Evolutionary conservation across 2,797 vertebrate genomes (phyloP), one percentile per base, ranked within the genome.

Genomic region (Chrysocyon brachyurus): DNA sequence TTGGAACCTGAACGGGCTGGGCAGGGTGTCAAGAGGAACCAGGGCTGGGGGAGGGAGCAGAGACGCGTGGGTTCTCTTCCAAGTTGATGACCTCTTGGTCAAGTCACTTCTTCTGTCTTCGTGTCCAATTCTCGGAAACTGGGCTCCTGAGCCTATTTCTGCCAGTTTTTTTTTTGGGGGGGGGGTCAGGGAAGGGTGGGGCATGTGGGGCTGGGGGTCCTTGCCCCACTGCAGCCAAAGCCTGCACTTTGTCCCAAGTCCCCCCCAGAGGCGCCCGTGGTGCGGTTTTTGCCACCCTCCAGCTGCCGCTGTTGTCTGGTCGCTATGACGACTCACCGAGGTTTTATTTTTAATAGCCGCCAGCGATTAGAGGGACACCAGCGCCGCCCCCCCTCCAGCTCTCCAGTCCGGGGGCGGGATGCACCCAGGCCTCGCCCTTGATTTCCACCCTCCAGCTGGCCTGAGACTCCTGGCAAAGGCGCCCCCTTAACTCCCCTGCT

Each of bases 281-380:
- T 61, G 46, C 21, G 24, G 83, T 95, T 98, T 84, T 85, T 86
- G 90, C 97, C 98, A 98, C 97, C 96, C 93, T 96, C 98, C 85
- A 95, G 90, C 90, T 40, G 95, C 79, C 79, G 88, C 97, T 98
- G 98, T 98, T 98, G 97, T 98, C 96, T 96, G 97, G 98, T 98
- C 98, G 97, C 98, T 98, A 99, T 98, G 99, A 96, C 98, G 98
- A 98, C 98, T 36, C 85, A 94, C 97, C 21, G 0, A 85, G 86
- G 93, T 97, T 98, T 97, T 98, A 98, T 98, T 98, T 98, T 98
- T 98, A 98, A 98, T 97, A 97, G 96, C 94, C 81, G 92, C 90
- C 89, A 82, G 92, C 54, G 95, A 97, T 98, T 97, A 97, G 57
- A 70, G 95, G 93, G 94, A 83, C 96, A 92, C 90, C 97, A 66